Percentiles rank a stretch among this genome's conserved stretches.
These are phyloP conservation scores for Noctua comes DNA, from an alignment of 2,888 invertebrate species.

Conservation along the genomic window DNA sequence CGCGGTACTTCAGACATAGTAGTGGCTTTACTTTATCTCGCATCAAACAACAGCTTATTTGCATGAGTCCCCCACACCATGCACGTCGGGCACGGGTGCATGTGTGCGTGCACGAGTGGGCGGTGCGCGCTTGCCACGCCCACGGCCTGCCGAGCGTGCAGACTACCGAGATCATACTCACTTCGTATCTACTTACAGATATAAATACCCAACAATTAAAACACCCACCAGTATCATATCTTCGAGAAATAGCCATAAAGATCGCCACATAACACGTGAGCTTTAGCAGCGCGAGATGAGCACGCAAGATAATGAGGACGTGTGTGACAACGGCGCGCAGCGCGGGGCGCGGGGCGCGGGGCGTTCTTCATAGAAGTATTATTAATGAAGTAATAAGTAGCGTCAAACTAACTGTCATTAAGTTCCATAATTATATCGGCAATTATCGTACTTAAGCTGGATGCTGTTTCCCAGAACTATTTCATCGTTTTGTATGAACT, in stretches of 20 bases:
- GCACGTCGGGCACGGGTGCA: constrained; percentile 11
- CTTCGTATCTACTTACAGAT: not conserved
- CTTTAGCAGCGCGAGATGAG: constrained; percentile 8
- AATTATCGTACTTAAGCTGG: constrained; percentile 2
- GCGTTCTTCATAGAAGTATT: not conserved
- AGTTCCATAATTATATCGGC: not conserved
- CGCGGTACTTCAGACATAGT: constrained; percentile 49
- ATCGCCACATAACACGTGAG: constrained; percentile 1
- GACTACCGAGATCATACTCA: constrained; percentile 17
- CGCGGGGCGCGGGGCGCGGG: not conserved
- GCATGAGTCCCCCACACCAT: constrained; percentile 59
- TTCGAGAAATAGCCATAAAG: constrained; percentile 16
- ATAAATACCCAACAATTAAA: constrained; percentile 23
- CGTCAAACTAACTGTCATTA: constrained; percentile 18
- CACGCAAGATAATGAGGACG: constrained; percentile 24
- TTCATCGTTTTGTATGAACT: constrained; percentile 21
- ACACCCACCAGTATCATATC: constrained; percentile 8
- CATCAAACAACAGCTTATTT: constrained; percentile 64
- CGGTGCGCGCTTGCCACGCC: constrained; percentile 71
- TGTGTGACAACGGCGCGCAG: not conserved
- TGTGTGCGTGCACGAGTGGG: constrained; percentile 50
- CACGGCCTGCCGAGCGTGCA: constrained; percentile 30
- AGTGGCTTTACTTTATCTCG: constrained; percentile 59
- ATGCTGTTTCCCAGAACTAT: constrained; percentile 21
- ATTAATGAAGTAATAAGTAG: constrained; percentile 35